A percentile compares a stretch with the other conserved stretches of the same genome.
Evolutionary conservation across 2,888 invertebrate genomes (phyloP).

Genomic region (Anorthoa munda): DNA sequence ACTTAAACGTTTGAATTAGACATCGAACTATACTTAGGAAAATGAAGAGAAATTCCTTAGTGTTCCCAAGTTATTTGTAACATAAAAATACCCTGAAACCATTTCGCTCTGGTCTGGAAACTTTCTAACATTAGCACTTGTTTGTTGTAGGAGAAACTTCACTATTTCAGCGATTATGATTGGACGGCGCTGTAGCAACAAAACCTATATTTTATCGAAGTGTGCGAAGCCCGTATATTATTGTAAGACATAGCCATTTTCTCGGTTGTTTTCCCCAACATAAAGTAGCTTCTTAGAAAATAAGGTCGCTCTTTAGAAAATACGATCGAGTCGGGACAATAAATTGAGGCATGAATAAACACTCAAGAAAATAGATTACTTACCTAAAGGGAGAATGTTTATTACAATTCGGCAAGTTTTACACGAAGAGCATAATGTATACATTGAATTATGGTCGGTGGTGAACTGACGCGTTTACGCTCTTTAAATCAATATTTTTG

Average conservation of each 20-base stretch:
- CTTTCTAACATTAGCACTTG: constrained; percentile 52
- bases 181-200: constrained; percentile 47
- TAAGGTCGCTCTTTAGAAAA: constrained; percentile 79
- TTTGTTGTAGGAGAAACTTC: constrained; percentile 48
- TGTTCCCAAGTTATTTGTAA: constrained; percentile 26
- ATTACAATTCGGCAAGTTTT: constrained; percentile 38
- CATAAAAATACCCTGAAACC: constrained; percentile 32
- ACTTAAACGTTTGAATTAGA: constrained; percentile 21
- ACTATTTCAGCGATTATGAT: constrained; percentile 57
- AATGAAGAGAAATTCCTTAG: constrained; percentile 11
- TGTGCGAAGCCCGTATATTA: constrained; percentile 72
- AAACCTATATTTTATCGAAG: constrained; percentile 67
- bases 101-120: constrained; percentile 48
- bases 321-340: constrained; percentile 80
- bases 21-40: constrained; percentile 11
- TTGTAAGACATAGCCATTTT: constrained; percentile 73
- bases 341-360: constrained; percentile 82
- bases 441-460: neutral
- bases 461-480: neutral
- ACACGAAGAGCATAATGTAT: neutral
- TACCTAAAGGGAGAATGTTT: constrained; percentile 55
- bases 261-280: constrained; percentile 73
- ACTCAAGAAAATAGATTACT: constrained; percentile 78
- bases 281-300: constrained; percentile 79
- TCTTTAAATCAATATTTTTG: neutral